Evolutionary conservation across 2,797 vertebrate species (phyloP), one percentile per base, ranked within the genome.

Genomic region (Urosaurus nigricauda): DNA sequence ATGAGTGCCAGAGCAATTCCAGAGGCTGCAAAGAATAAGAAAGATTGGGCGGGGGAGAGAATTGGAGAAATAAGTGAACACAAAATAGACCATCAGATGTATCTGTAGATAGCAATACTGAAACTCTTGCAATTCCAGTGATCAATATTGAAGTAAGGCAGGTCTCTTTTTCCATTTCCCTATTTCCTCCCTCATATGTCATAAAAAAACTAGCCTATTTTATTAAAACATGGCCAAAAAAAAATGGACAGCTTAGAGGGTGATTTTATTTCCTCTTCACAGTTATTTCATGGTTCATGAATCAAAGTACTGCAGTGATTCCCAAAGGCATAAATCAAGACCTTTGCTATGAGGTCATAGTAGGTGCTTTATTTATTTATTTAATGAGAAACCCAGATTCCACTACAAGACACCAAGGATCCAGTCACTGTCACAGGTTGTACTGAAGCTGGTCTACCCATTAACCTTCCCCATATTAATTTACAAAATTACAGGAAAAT

Each of bases 1-100:
- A 96, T 2, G 99, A 99, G 94, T 99, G 99, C 99, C 99, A 99
- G 85, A 99, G 97, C 91, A 99, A 96, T 96, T 99, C 99, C 94
- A 99, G 89, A 0, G 99, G 99, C 99, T 99, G 96, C 77, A 95
- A 91, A 63, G 93, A 92, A 96, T 84, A 94, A 40, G 88, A 21
- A 71, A 77, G 84, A 92, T 90, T n/a, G 29, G 32, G 32, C 1
- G 43, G 43, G 37, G 26, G 9, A 51, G 9, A 47, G 9, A 47
- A 5, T 32, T 43, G 65, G 65, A 32, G 3, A 68, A 21, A 70
- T 70, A 79, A 26, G 6, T 79, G n/a, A 88, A 84, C 56, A 74
- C 80, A 51, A 5, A 80, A 19, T 3, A 40, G 35, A 63, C 26
- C 12, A 32, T 21, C 65, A 24, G 26, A 65, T 37, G 16, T 6